Evolutionary conservation across 2,888 invertebrate genomes (phyloP), one percentile per base, ranked within the genome.

Genomic region (Watsonalla binaria): DNA sequence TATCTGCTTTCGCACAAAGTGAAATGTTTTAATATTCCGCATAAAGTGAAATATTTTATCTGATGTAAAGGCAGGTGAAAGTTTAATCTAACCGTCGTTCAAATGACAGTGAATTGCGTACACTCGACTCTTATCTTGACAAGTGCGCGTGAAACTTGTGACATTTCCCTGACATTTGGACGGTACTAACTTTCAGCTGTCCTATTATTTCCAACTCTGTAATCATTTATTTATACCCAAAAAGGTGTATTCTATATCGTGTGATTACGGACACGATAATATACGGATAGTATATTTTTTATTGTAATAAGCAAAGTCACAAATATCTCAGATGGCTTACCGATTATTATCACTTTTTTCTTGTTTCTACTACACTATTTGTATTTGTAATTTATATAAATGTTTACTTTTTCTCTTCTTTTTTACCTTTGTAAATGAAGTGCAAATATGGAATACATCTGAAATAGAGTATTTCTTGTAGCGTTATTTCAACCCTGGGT

Each of bases 401-500:
- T 42, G 42, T 42, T 42, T 9, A 42, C 42, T 42, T 42, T 42
- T 42, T 42, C 7, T 42, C 5, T 4, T 7, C 2, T 45, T 6
- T 45, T 45, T 13, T 9, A 0, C 11, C 11, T 6, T 4, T 4
- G 37, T 37, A 37, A 37, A 37, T 7, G 7, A 37, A 48, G 5
- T 13, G 9, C 6, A 49, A 14, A 48, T 14, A 14, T 6, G 24
- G 53, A 52, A 55, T 53, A 70, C 68, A 72, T 70, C 61, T 69
- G 60, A 62, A 71, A 66, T 65, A 66, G 72, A 72, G 70, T 72
- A 74, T 72, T 76, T 75, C 72, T 64, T 65, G 61, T 63, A 70
- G 68, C 65, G 70, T 74, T 78, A 79, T 75, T 77, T 68, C 73
- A 72, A 68, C 71, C 66, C 67, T 62, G 77, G 81, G 77, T 70